Evolutionary conservation across 2,888 invertebrate genomes (phyloP).

Genomic region (Callyntrura guangdongensis): DNA sequence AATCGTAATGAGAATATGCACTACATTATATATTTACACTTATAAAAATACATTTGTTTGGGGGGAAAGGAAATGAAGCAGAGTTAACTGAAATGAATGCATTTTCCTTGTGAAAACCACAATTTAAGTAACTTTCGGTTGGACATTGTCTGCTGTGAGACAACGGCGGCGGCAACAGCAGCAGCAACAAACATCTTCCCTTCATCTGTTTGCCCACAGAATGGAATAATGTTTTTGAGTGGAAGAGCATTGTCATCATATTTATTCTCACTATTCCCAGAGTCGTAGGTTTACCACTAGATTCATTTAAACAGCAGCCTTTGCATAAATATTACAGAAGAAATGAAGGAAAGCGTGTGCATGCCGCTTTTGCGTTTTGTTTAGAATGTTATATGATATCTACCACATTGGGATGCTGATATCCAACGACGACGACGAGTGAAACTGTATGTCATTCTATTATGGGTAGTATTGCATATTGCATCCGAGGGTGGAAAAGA

Average conservation of each 20-base stretch:
- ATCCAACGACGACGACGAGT: conserved; percentile 7
- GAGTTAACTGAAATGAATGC: conserved; percentile 39
- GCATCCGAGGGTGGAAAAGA: conserved; percentile 35
- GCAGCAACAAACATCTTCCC: background rate
- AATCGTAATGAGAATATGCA: conserved; percentile 21
- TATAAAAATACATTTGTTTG: conserved; percentile 12
- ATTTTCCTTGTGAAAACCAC: conserved; percentile 43
- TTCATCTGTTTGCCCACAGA: conserved; percentile 25
- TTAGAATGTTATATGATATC: conserved; percentile 58
- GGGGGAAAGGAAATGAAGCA: background rate
- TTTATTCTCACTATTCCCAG: conserved; percentile 9
- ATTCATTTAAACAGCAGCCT: conserved; percentile 18
- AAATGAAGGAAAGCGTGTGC: conserved; percentile 17
- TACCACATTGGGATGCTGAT: conserved; percentile 42
- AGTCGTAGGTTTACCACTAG: conserved; percentile 4
- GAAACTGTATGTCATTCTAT: conserved; percentile 52
- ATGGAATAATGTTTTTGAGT: background rate
- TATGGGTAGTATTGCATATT: conserved; percentile 47
- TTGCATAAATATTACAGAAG: conserved; percentile 53
- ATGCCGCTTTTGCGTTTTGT: conserved; percentile 54
- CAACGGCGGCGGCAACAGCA: background rate
- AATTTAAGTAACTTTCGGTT: conserved; percentile 40
- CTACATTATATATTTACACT: background rate
- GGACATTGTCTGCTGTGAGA: background rate
- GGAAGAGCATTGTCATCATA: conserved; percentile 1